Evolutionary conservation across 2,113 vertebrate genomes (phyloP).

Genomic region (Cyrtonyx montezumae): DNA sequence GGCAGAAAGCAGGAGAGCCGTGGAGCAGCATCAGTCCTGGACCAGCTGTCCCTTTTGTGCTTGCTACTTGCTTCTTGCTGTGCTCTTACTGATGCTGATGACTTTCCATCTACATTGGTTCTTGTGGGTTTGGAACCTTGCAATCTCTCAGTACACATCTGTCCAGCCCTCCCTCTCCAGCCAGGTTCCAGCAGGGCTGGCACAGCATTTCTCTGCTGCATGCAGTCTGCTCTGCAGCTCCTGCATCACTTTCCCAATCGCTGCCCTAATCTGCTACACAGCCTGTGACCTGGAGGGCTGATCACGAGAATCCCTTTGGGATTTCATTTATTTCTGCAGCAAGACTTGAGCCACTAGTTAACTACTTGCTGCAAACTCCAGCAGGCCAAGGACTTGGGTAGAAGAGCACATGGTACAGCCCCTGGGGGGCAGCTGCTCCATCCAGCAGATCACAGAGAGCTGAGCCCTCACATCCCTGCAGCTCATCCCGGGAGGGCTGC

Average conservation of each 20-base stretch:
- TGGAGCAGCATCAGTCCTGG: neutral
- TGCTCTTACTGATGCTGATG: neutral
- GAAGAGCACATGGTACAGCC: neutral
- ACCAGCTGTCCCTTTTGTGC: neutral
- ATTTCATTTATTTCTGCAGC: conserved; percentile 35
- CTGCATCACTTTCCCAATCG: neutral
- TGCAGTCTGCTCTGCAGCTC: neutral
- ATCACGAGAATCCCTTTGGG: neutral
- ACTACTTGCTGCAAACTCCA: neutral
- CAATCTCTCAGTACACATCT: neutral
- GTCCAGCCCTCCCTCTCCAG: neutral
- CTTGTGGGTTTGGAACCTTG: neutral
- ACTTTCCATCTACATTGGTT: neutral
- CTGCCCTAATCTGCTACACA: neutral
- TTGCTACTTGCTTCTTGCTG: neutral
- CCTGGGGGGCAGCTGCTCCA: neutral
- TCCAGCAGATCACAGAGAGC: neutral
- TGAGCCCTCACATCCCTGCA: neutral
- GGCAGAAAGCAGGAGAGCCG: neutral
- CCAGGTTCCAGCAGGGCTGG: neutral
- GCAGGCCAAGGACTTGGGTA: neutral
- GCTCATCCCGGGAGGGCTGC: neutral
- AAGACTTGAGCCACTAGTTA: neutral
- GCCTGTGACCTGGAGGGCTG: neutral
- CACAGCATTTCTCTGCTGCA: neutral